Evolutionary conservation across 2,888 invertebrate species (phyloP).

Genomic region (Griposia aprilina): DNA sequence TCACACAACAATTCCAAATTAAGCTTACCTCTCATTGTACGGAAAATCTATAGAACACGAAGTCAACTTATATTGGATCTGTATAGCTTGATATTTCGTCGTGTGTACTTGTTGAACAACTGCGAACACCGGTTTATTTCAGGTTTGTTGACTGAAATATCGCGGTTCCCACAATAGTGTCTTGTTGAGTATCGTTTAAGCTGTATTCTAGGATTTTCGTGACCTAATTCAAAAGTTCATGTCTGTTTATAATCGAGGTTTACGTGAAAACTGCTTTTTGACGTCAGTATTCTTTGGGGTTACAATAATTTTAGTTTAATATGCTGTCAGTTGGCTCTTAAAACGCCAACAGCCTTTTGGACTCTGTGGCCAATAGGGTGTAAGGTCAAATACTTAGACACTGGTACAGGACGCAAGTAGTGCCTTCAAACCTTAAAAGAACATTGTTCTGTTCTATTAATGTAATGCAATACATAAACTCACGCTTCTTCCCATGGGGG

Average conservation of each 20-base stretch:
- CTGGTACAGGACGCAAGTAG: no score
- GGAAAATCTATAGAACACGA: no score
- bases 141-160: slow-evolving; percentile 39
- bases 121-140: slow-evolving; percentile 32
- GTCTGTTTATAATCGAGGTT: not conserved
- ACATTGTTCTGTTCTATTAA: no score
- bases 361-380: no score
- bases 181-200: slow-evolving; percentile 15
- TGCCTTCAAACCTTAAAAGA: no score
- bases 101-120: slow-evolving; percentile 10
- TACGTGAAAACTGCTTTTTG: not conserved
- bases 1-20: not conserved
- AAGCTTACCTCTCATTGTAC: not conserved
- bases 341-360: no score
- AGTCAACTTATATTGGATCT: not conserved
- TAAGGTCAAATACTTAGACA: no score
- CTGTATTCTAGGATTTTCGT: slow-evolving; percentile 16
- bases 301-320: no score
- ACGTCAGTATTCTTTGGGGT: not conserved
- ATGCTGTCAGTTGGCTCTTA: no score
- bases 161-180: slow-evolving; percentile 17
- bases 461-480: no score
- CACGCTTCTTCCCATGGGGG: no score
- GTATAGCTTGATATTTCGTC: not conserved
- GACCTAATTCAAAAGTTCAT: slow-evolving; percentile 15